These are phyloP conservation scores for Psammodynastes pulverulentus DNA, from an alignment of 2,113 vertebrate species.

Conservation along the genomic window DNA sequence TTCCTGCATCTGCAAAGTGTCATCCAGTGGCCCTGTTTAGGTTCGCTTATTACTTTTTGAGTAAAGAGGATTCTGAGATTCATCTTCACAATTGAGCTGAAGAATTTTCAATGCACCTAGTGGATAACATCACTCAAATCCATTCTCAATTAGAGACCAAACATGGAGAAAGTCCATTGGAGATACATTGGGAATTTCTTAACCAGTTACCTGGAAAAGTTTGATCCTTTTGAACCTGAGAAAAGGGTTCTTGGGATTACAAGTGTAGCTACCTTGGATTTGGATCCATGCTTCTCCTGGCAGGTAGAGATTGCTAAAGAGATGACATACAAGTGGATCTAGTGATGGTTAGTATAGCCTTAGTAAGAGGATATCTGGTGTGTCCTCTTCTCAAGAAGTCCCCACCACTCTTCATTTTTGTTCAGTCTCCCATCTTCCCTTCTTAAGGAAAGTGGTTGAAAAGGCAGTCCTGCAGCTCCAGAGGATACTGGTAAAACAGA, in stretches of 20 bases:
- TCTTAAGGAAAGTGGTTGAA: neutral
- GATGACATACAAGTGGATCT: neutral
- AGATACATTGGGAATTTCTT: neutral
- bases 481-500: neutral
- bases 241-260: neutral
- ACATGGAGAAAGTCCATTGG: neutral
- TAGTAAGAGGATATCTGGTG: neutral
- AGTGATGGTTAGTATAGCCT: neutral
- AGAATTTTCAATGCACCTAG: neutral
- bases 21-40: neutral
- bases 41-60: neutral
- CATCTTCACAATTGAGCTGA: neutral
- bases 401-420: neutral
- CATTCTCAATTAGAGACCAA: neutral
- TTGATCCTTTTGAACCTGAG: neutral
- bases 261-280: neutral
- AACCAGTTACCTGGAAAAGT: neutral
- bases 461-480: neutral
- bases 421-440: neutral
- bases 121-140: neutral
- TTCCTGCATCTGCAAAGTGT: neutral
- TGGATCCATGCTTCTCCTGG: neutral
- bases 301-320: neutral
- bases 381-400: neutral
- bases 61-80: neutral